Base-by-base conservation (phyloP, 2,888 invertebrate species). In the Ferdinandea cuprea region DNA sequence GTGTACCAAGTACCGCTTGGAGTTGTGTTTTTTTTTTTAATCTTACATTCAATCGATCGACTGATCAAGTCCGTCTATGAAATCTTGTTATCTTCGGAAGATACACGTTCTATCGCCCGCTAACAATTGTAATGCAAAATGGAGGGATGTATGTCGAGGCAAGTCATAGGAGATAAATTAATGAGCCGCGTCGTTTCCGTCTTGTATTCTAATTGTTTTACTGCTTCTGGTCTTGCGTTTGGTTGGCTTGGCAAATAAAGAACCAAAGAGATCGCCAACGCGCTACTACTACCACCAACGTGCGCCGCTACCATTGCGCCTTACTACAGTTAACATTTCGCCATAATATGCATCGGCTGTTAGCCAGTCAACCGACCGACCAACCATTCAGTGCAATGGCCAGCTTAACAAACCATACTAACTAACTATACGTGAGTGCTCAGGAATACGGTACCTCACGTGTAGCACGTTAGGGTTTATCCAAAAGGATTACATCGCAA, bases 121-220 rank as follows among this genome's bases (percentile, higher is more conserved):
- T 68, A 63, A 74, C 71, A 77, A 71, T 56, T 25, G 40, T 56
- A 19, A 56, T 32, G 21, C 59, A 52, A 59, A 68, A 59, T 52
- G 69, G 54, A 42, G 74, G 68, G 42, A 44, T 69, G 44, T 69
- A 46, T 69, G 54, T 52, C 48, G 35, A 59, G 56, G 52, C 32
- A 79, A n/a, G n/a, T n/a, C n/a, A n/a, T n/a, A n/a, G 44, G 40
- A 58, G 54, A 72, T 83, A 83, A 77, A 77, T 83, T 83, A 81
- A 81, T 81, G 81, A 81, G 71, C 76, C 81, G 65, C 65, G 58
- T 77, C 81, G 77, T 83, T 83, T 83, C 77, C 81, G 77, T 72
- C 54, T 83, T 83, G 35, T 66, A 42, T 72, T 83, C 77, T 83
- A 83, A 83, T 83, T 83, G 77, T 72, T 77, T 71, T 77, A 54